Evolutionary conservation across 2,113 vertebrate genomes (phyloP), one percentile per base, ranked within the genome.

Genomic region (Lipotes vexillifer): DNA sequence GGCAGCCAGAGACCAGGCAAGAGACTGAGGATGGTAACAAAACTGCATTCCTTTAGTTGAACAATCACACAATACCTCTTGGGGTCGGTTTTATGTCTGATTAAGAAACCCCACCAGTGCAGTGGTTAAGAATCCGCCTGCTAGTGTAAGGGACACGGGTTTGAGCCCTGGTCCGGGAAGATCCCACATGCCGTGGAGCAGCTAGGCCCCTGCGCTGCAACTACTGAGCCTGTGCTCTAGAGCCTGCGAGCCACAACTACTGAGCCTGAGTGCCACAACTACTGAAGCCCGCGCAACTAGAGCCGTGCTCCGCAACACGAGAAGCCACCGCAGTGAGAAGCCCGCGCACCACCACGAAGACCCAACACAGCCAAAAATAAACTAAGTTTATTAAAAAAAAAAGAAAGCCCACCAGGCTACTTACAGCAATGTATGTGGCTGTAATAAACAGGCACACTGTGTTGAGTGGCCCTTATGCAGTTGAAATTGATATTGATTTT

Each of bases 171-270:
- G 15, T 52, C 52, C 15, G 1, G 52, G 52, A 17, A 52, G 52
- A 52, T 18, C 52, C 52, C 52, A 52, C 52, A 2, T 52, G 52
- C 52, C 0, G 15, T 0, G 5, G 52, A 52, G 52, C 15, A 52
- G 15, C 52, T 17, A 52, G 1, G 15, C 49, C 15, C 15, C 1
- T 17, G 49, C 15, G 1, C 15, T 1, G 0, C 52, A 52, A 52
- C 52, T 52, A 52, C 52, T 6, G 52, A 52, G 1, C 49, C 49
- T 17, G 49, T 4, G 15, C 49, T 52, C 49, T 52, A 52, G 49
- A 52, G 49, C 15, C 49, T 13, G 49, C 15, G 15, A 52, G 49
- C 49, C 49, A 52, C 49, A 52, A 52, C 49, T 52, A 1, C 49
- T 52, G 49, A 52, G 49, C 49, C 49, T 52, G 49, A 52, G 49